A percentile compares a stretch with the other conserved stretches of the same genome.
These are phyloP conservation scores for Trichomycterus rosablanca DNA, from an alignment of 2,113 vertebrate species.

Conservation along the genomic window DNA sequence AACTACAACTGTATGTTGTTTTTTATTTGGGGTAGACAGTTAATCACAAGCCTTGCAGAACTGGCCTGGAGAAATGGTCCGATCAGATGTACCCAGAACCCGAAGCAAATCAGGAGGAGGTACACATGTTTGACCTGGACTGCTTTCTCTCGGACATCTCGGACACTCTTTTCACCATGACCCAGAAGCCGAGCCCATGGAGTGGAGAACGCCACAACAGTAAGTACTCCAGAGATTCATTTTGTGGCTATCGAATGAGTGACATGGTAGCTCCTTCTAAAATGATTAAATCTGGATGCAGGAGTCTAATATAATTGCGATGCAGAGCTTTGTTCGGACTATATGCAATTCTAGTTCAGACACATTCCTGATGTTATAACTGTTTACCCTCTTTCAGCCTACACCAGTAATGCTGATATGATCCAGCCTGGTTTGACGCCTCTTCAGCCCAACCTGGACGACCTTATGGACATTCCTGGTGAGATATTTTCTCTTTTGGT, in stretches of 20 bases:
- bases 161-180: conserved; percentile 97
- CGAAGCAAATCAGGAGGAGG: conserved; percentile 71
- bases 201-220: conserved; percentile 67
- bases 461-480: conserved; percentile 96
- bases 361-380: no score
- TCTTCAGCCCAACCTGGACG: conserved; percentile 89
- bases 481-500: conserved; percentile 5
- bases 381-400: conserved; percentile 63
- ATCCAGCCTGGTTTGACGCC: conserved; percentile 91
- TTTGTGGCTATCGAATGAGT: background rate
- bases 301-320: no score
- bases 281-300: background rate
- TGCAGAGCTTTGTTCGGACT: no score
- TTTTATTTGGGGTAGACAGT: no score
- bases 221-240: conserved; percentile 56
- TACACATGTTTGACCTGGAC: conserved; percentile 86
- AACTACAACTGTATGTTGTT: no score
- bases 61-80: conserved; percentile 79
- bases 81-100: conserved; percentile 81
- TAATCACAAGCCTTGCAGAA: conserved; percentile 73
- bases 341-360: no score
- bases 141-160: conserved; percentile 92
- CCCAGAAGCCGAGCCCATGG: conserved; percentile 75
- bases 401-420: conserved; percentile 89
- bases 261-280: background rate